phyloP scores from a whole-genome alignment of 2,797 vertebrate genomes.

The Acanthurus leucopareius region DNA sequence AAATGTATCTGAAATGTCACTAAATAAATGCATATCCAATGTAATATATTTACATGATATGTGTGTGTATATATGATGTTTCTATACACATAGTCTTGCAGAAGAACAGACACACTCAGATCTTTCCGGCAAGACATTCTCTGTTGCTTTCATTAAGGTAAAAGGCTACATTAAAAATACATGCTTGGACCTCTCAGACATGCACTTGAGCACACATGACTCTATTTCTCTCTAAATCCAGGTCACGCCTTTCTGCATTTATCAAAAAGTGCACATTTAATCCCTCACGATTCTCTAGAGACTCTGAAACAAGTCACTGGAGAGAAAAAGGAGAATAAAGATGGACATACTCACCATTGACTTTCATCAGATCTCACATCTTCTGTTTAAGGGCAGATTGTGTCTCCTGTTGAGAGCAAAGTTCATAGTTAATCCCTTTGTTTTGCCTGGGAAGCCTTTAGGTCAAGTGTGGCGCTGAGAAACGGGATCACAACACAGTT shows the following conservation, averaged over 20 bases:
- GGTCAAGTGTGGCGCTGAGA: slow-evolving; percentile 71
- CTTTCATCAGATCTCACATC: slow-evolving; percentile 51
- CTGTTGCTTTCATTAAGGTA: slow-evolving; percentile 75
- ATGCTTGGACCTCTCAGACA: slow-evolving; percentile 78
- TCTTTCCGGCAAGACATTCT: slow-evolving; percentile 44
- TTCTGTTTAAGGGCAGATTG: slow-evolving; percentile 24
- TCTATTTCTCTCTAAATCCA: slow-evolving; percentile 66
- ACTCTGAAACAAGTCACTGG: slow-evolving; percentile 33
- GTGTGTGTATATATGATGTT: no score
- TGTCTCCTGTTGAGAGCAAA: slow-evolving; percentile 63
- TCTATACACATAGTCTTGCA: slow-evolving; percentile 28
- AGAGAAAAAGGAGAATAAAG: slow-evolving; percentile 5
- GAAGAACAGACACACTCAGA: slow-evolving; percentile 32
- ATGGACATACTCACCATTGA: slow-evolving; percentile 71
- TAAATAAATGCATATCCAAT: slow-evolving; percentile 15
- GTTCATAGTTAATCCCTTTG: slow-evolving; percentile 82
- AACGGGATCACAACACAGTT: slow-evolving; percentile 69
- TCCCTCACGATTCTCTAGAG: slow-evolving; percentile 35
- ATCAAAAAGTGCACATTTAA: slow-evolving; percentile 55
- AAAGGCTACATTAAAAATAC: slow-evolving; percentile 83
- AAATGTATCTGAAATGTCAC: slow-evolving; percentile 1
- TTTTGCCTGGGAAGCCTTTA: slow-evolving; percentile 68
- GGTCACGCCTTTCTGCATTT: slow-evolving; percentile 67
- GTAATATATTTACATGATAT: background rate
- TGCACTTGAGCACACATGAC: slow-evolving; percentile 73